These are phyloP conservation scores for Nesoenas mayeri DNA, from an alignment of 2,113 vertebrate species.

Conservation along the genomic window DNA sequence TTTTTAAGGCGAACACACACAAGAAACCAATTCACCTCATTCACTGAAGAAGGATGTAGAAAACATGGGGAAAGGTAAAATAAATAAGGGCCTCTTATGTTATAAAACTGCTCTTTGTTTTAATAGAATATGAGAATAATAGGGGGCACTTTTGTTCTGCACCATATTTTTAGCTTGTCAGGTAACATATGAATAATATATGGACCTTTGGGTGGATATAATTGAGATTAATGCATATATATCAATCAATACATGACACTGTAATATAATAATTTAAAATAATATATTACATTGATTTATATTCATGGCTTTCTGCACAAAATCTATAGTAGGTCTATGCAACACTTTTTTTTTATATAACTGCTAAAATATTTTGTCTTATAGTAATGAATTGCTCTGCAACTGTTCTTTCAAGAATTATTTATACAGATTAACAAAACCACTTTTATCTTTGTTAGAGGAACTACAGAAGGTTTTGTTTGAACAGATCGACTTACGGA, in stretches of 20 bases:
- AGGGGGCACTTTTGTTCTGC: conserved; percentile 77
- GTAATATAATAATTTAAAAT: conserved; percentile 88
- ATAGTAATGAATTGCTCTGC: conserved; percentile 74
- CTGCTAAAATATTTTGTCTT: conserved; percentile 77
- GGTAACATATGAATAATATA: conserved; percentile 87
- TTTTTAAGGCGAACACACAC: conserved; percentile 84
- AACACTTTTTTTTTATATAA: conserved; percentile 62
- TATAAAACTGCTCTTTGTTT: conserved; percentile 66
- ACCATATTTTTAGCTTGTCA: conserved; percentile 85
- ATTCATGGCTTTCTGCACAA: conserved; percentile 86
- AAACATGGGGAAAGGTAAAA: conserved; percentile 97
- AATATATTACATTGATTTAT: conserved; percentile 90
- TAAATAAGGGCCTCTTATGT: conserved; percentile 51
- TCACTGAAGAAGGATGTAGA: conserved; percentile 94
- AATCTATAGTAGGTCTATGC: conserved; percentile 76
- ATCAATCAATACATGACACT: conserved; percentile 87
- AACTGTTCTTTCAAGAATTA: conserved; percentile 72
- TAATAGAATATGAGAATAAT: conserved; percentile 73
- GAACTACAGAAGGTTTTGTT: conserved; percentile 99
- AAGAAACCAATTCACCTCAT: conserved; percentile 85
- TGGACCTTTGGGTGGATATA: conserved; percentile 84
- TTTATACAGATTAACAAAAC: conserved; percentile 74
- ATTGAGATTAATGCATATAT: conserved; percentile 89
- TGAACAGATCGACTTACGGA: conserved; percentile 95
- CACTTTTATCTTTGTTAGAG: conserved; percentile 80